These are phyloP conservation scores for Aptenodytes patagonicus DNA, from an alignment of 2,113 vertebrate genomes.

Conservation along the genomic window DNA sequence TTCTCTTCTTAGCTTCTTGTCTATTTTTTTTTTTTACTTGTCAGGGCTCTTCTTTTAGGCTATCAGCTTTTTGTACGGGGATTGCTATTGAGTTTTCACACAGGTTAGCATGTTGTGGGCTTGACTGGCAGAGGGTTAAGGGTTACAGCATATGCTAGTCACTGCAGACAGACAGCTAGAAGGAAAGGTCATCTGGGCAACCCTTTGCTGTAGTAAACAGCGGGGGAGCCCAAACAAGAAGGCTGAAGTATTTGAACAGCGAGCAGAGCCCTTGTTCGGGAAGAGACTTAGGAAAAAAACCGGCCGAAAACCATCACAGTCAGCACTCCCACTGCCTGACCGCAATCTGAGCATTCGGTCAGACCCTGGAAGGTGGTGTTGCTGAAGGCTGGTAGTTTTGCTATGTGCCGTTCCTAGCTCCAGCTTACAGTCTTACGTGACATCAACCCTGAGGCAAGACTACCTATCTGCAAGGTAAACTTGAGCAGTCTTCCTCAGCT, in stretches of 20 bases:
- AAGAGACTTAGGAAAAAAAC: not conserved
- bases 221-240: not conserved
- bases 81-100: not conserved
- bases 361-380: not conserved
- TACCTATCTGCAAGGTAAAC: not conserved
- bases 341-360: not conserved
- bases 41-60: not conserved
- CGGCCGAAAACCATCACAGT: not conserved
- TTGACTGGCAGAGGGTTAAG: constrained; percentile 15
- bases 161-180: not conserved
- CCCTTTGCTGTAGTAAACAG: not conserved
- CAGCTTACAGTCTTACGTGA: not conserved
- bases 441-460: not conserved
- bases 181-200: not conserved
- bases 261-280: not conserved
- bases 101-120: not conserved
- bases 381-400: not conserved
- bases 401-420: not conserved
- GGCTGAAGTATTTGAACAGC: not conserved
- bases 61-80: not conserved
- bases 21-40: not conserved
- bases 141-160: not conserved
- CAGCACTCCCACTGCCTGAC: not conserved
- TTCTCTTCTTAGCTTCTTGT: not conserved
- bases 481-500: not conserved